Percentiles rank a stretch among this genome's conserved stretches.
Conservation (phyloP, 2,797 vertebrate species). For the Steatocranus sp. region DNA sequence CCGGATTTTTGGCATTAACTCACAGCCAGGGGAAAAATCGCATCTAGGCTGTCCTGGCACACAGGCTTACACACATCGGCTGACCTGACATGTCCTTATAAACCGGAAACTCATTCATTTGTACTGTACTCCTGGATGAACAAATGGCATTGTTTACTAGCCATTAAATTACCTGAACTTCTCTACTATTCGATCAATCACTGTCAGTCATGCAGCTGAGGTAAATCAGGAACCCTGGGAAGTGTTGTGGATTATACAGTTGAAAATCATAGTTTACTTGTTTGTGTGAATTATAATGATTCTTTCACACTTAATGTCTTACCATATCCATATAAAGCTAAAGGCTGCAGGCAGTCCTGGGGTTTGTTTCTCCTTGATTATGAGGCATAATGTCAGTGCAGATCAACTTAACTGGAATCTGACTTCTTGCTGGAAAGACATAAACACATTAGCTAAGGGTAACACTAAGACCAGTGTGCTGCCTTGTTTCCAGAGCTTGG, state of each 20-base stretch:
- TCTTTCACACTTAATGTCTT: not conserved
- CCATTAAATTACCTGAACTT: not conserved
- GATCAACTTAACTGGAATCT: not conserved
- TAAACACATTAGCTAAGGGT: not conserved
- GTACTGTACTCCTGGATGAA: not conserved
- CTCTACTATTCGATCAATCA: not conserved
- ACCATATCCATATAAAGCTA: not conserved
- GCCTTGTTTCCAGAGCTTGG: not conserved
- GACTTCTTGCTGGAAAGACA: not conserved
- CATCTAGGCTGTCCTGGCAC: constrained; percentile 3
- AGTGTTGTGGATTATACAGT: not conserved
- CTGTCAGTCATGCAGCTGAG: not conserved
- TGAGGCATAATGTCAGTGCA: not conserved
- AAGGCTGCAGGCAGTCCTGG: not conserved
- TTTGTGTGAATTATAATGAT: not conserved
- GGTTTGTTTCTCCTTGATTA: not conserved
- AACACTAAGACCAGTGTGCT: not conserved
- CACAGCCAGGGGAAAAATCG: constrained; percentile 17
- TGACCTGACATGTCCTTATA: constrained; percentile 8
- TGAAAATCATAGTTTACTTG: not conserved
- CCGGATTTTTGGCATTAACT: constrained; percentile 21
- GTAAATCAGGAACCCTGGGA: not conserved
- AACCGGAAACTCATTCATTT: not conserved
- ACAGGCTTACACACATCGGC: constrained; percentile 3
- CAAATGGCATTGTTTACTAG: not conserved